Conservation (phyloP, 2,113 vertebrate genomes). For the Bubalus kerabau region DNA sequence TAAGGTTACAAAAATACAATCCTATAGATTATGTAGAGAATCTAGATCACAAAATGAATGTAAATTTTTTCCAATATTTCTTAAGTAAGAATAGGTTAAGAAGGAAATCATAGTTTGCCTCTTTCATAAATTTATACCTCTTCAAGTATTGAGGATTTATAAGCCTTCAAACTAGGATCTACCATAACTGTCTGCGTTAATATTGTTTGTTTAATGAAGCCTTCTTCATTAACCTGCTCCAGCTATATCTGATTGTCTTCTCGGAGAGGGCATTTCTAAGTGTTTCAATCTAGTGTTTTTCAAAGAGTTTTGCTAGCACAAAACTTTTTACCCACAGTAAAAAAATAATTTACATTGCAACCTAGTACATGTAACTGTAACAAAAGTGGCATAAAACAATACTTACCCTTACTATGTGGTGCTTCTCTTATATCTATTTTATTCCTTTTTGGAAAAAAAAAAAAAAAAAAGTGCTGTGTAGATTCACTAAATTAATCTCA, state of each 20-base stretch:
- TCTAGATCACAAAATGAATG: background rate
- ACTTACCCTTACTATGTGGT: background rate
- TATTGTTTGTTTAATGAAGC: background rate
- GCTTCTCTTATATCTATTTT: background rate
- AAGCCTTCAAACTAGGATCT: background rate
- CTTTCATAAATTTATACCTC: constrained; percentile 15
- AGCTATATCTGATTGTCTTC: background rate
- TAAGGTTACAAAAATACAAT: constrained; percentile 26
- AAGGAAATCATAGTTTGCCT: background rate
- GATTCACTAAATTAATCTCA: background rate
- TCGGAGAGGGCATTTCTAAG: background rate
- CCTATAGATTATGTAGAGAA: background rate
- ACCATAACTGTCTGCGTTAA: background rate
- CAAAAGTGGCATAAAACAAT: background rate
- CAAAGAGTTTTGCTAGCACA: background rate
- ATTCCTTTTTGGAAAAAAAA: background rate
- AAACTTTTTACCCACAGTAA: background rate
- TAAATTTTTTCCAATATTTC: constrained; percentile 6
- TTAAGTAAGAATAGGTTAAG: background rate
- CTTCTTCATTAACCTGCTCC: background rate
- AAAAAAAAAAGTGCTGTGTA: background rate
- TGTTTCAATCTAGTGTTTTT: background rate
- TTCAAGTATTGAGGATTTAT: constrained; percentile 4
- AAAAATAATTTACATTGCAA: background rate
- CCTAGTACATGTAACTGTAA: background rate